Conservation (phyloP, 2,797 vertebrate genomes). For the Coranthus polyacanthus region DNA sequence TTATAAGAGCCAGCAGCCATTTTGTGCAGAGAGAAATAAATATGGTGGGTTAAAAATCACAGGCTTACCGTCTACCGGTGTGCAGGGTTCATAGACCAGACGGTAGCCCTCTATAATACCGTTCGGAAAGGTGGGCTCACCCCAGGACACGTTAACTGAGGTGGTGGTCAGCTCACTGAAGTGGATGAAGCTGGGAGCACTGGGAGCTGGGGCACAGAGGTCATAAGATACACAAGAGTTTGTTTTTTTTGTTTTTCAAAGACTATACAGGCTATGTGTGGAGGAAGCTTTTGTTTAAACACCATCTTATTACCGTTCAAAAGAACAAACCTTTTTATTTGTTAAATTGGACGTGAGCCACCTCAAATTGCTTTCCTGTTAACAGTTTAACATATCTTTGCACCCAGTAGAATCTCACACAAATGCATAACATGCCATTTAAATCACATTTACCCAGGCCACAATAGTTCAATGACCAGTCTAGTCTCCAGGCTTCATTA, state of each 20-base stretch:
- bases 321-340: too few species aligned
- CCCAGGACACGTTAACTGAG: slow-evolving; percentile 98
- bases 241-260: too few species aligned
- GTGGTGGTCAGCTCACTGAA: slow-evolving; percentile 98
- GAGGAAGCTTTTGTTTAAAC: too few species aligned
- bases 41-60: background rate
- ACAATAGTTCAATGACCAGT: slow-evolving; percentile 14
- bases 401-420: too few species aligned
- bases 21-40: slow-evolving; percentile 43
- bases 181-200: slow-evolving; percentile 91
- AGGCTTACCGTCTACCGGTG: slow-evolving; percentile 91
- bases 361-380: too few species aligned
- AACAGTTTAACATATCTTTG: too few species aligned
- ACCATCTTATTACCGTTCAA: too few species aligned
- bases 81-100: slow-evolving; percentile 94
- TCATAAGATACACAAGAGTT: too few species aligned
- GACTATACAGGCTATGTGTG: too few species aligned
- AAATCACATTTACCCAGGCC: slow-evolving; percentile 38
- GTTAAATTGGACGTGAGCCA: too few species aligned
- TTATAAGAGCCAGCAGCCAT: slow-evolving; percentile 34
- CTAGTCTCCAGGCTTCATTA: slow-evolving; percentile 29
- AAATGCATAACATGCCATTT: background rate
- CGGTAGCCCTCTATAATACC: slow-evolving; percentile 94
- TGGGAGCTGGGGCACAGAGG: slow-evolving; percentile 87
- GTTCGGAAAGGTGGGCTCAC: slow-evolving; percentile 91